phyloP scores from a whole-genome alignment of 2,888 invertebrate genomes.

The Brachyptera risi region DNA sequence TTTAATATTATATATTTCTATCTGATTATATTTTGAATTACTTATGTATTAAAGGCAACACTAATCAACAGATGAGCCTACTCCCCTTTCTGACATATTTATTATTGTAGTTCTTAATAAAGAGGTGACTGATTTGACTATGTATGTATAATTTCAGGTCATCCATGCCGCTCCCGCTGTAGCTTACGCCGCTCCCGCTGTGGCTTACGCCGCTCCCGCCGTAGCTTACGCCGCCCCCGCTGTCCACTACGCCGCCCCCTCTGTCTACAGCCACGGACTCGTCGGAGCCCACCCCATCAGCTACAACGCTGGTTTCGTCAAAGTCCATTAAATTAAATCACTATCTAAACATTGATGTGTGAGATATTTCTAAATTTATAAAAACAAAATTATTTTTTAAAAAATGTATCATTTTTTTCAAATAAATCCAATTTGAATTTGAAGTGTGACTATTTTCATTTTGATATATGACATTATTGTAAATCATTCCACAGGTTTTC shows the following conservation, averaged over 20 bases:
- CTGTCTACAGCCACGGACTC: constrained; percentile 23
- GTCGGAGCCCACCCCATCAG: constrained; percentile 25
- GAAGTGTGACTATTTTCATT: too few species aligned
- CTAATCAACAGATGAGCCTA: too few species aligned
- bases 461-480: too few species aligned
- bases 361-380: background rate
- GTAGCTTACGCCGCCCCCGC: constrained; percentile 25
- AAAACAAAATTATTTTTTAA: background rate
- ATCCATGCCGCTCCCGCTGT: constrained; percentile 22
- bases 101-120: too few species aligned
- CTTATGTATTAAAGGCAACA: too few species aligned
- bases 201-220: constrained; percentile 29
- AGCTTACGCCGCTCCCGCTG: constrained; percentile 24
- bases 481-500: too few species aligned
- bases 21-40: too few species aligned
- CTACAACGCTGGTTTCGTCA: constrained; percentile 29
- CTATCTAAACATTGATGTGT: background rate
- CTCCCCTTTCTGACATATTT: background rate
- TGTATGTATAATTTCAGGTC: background rate
- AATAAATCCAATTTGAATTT: too few species aligned
- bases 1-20: too few species aligned
- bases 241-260: constrained; percentile 18
- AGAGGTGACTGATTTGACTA: constrained; percentile 19
- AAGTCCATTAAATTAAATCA: constrained; percentile 9
- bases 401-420: background rate